Evolutionary conservation across 2,113 vertebrate species (phyloP).

Genomic region (Cinclus cinclus): DNA sequence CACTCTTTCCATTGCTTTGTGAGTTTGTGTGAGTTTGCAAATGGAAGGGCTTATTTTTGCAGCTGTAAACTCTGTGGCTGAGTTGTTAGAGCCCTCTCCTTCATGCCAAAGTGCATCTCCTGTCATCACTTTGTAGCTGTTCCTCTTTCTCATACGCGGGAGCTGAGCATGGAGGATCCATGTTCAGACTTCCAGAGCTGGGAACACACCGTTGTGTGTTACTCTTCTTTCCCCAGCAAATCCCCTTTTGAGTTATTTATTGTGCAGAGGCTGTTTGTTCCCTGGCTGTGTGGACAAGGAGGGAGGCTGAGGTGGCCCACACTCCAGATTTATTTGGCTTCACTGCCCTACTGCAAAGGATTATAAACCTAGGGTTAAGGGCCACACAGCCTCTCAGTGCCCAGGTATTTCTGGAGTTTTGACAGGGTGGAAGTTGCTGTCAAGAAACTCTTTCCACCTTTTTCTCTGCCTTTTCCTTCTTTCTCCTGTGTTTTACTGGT

Average conservation of each 20-base stretch:
- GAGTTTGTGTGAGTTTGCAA: not conserved
- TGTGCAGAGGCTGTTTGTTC: not conserved
- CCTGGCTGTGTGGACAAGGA: not conserved
- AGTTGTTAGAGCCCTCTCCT: not conserved
- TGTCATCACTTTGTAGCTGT: not conserved
- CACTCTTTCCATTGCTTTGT: not conserved
- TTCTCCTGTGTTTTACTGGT: not conserved
- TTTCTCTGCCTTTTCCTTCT: not conserved
- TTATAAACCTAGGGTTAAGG: not conserved
- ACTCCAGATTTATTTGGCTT: not conserved
- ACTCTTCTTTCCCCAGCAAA: not conserved
- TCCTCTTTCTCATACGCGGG: accelerated
- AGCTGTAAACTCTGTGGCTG: not conserved
- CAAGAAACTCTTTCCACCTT: not conserved
- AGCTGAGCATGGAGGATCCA: not conserved
- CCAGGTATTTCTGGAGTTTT: not conserved
- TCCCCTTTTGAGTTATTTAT: not conserved
- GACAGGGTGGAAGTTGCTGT: not conserved
- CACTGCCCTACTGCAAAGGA: not conserved
- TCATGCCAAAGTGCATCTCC: not conserved
- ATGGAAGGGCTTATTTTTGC: not conserved
- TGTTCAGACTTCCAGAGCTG: accelerated
- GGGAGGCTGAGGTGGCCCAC: not conserved
- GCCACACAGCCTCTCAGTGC: not conserved
- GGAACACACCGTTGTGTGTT: accelerated